Percentiles rank a stretch among this genome's conserved stretches.
phyloP scores from a whole-genome alignment of 2,797 vertebrate species.

The Scolopax rusticola region DNA sequence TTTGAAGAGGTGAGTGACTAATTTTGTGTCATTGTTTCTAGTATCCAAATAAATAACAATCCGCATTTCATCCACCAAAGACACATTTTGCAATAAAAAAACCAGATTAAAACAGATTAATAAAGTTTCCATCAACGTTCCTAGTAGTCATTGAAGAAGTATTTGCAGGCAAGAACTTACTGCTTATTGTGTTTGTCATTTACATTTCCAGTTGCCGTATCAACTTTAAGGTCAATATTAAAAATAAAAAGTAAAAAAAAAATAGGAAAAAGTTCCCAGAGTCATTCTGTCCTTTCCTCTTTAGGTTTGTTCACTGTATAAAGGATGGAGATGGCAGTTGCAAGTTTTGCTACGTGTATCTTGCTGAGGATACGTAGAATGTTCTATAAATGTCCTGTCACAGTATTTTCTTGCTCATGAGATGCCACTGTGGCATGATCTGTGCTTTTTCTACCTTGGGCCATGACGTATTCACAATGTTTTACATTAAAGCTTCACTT shows the following conservation, averaged over 20 bases:
- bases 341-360: background rate
- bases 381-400: background rate
- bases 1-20: background rate
- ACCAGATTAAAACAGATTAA: background rate
- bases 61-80: background rate
- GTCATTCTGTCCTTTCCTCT: background rate
- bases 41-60: background rate
- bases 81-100: background rate
- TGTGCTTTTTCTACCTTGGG: background rate
- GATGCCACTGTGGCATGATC: background rate
- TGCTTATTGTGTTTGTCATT: background rate
- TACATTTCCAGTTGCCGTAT: background rate
- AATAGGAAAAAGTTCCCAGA: background rate
- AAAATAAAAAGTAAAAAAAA: background rate
- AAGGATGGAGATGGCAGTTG: background rate
- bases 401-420: background rate
- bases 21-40: background rate
- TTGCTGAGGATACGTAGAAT: background rate
- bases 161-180: background rate
- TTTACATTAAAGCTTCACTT: background rate
- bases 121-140: background rate
- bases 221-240: background rate
- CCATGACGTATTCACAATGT: background rate
- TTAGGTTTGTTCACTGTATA: background rate
- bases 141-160: background rate